Evolutionary conservation across 1,140 invertebrate genomes (phyloP), one percentile per base, ranked within the genome.

Genomic region (Triops cancriformis): DNA sequence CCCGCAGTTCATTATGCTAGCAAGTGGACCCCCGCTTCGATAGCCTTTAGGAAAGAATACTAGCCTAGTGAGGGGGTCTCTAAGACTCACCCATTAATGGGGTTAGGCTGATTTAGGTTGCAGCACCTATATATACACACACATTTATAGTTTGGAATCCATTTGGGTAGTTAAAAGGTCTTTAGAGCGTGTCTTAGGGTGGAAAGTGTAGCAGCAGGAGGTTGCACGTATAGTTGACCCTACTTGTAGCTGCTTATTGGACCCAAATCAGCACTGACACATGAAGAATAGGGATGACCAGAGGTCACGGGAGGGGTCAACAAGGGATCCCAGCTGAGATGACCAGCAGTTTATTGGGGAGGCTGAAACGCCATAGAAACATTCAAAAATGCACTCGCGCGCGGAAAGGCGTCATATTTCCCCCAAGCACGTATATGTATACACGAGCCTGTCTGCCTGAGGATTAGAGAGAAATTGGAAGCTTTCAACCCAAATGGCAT

Each of bases 161-260:
- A 64, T 64, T 64, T 64, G 51, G 51, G 10, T 64, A 64, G 51
- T 64, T 64, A 64, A 18, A 64, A 14, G 51, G 51, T 18, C 51
- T 64, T 64, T 64, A 64, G 51, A 64, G 51, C 51, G 51, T 64
- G 51, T 64, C 51, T 64, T 64, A 64, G 51, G 51, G 51, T 64
- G 51, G 51, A 64, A 64, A 64, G 10, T 64, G n/a, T 64, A 64
- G 51, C 51, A 64, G 51, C 51, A 64, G 51, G 51, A 23, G 51
- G 51, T 64, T 64, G 51, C 51, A 64, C 18, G 23, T 64, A 64
- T 23, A 64, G 51, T 64, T 64, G 51, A 64, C 51, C 51, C 51
- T 64, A 64, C 51, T 64, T 64, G 51, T 64, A 64, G 51, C 51
- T 64, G 51, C 51, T n/a, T 64, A 64, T 23, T 64, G 51, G 51